These are phyloP conservation scores for Luehdorfia chinensis DNA, from an alignment of 1,140 invertebrate genomes.

Conservation along the genomic window DNA sequence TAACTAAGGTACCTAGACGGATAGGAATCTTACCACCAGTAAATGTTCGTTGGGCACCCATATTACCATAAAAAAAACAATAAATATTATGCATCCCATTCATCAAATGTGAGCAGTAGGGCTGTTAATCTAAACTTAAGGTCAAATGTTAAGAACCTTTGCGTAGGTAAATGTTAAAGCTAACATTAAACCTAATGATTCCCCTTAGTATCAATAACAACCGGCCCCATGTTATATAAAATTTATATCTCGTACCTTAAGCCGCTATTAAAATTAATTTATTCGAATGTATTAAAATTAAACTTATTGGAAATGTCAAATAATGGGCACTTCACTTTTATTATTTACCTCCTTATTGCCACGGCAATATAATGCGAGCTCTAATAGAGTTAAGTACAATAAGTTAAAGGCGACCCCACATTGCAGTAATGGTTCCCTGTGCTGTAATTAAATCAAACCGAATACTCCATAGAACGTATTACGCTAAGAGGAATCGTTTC, in stretches of 20 bases:
- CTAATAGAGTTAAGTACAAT: constrained; percentile 18
- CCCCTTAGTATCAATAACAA: not conserved
- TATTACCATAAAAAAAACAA: no score
- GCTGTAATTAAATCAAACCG: constrained; percentile 16
- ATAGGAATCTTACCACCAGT: no score
- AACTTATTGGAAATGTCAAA: constrained; percentile 1
- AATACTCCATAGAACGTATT: constrained; percentile 4
- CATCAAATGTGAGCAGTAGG: no score
- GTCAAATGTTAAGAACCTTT: no score
- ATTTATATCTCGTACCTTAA: constrained; percentile 5
- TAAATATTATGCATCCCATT: no score
- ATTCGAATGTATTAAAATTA: constrained; percentile 1
- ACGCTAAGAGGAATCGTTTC: not conserved
- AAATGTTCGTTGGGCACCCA: no score
- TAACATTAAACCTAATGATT: no score
- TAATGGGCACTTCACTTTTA: not conserved
- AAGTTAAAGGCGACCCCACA: constrained; percentile 8
- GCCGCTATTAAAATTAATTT: constrained; percentile 6
- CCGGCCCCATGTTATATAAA: not conserved
- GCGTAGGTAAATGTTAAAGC: no score
- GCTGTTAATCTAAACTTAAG: no score
- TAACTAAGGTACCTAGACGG: no score
- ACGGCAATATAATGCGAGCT: constrained; percentile 9
- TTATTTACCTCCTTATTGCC: constrained; percentile 5
- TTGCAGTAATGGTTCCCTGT: constrained; percentile 13